Evolutionary conservation across 2,113 vertebrate genomes (phyloP).

Genomic region (Mobula hypostoma): DNA sequence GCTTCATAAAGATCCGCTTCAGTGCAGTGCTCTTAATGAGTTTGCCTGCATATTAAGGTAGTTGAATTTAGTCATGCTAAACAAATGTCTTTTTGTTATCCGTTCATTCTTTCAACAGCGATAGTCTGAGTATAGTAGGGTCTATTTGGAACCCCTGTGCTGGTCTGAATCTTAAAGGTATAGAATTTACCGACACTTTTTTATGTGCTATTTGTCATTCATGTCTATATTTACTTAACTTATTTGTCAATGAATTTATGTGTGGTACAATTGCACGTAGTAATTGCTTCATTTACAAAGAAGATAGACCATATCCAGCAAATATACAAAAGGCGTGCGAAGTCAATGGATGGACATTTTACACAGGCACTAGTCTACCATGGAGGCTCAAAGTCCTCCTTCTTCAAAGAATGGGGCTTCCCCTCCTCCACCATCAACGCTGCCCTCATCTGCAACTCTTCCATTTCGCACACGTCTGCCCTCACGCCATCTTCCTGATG

Average conservation of each 20-base stretch:
- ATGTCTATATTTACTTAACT: neutral
- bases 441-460: too few relatives aligned
- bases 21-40: neutral
- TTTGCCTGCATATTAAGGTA: neutral
- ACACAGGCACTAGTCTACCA: neutral
- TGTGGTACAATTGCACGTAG: neutral
- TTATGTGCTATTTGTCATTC: neutral
- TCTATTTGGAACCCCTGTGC: neutral
- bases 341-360: neutral
- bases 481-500: too few relatives aligned
- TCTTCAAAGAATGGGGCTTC: too few relatives aligned
- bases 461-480: too few relatives aligned
- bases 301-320: neutral
- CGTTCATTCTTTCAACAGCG: neutral
- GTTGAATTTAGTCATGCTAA: neutral
- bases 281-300: neutral
- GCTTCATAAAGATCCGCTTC: neutral
- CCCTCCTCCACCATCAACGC: too few relatives aligned
- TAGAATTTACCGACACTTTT: neutral
- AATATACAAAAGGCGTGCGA: neutral
- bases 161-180: neutral
- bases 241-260: neutral
- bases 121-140: neutral
- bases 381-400: too few relatives aligned
- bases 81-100: neutral